phyloP scores from a whole-genome alignment of 64 coral and sea anemone genomes.

The Stichodactyla mertensii region DNA sequence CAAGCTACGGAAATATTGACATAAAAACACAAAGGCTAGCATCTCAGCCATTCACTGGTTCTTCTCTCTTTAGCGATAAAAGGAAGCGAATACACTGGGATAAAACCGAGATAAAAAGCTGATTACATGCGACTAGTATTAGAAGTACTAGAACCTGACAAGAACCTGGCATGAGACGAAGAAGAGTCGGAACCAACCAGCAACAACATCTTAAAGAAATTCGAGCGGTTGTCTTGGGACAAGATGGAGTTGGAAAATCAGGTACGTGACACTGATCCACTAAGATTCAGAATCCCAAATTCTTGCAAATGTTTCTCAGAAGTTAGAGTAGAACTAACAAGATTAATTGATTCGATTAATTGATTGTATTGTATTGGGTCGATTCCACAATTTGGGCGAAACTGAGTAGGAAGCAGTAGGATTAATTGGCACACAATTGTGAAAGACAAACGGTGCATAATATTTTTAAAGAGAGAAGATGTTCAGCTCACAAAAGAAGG shows the following conservation, averaged over 20 bases:
- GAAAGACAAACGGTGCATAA: not conserved
- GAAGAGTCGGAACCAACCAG: not conserved
- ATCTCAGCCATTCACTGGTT: not conserved
- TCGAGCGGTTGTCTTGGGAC: conserved; percentile 14
- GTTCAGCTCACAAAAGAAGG: not conserved
- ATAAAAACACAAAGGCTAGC: not conserved
- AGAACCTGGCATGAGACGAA: conserved; percentile 1
- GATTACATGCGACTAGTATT: not conserved
- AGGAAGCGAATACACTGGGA: not conserved
- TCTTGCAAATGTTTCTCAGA: not conserved
- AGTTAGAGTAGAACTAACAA: not conserved
- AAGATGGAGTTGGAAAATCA: conserved; percentile 33
- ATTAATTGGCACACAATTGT: not conserved
- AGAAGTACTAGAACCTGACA: not conserved
- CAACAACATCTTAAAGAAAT: not conserved
- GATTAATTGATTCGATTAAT: not conserved
- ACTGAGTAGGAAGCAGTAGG: not conserved
- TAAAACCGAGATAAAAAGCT: not conserved
- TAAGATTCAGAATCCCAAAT: not conserved
- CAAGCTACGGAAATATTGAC: conserved; percentile 1
- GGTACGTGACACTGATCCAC: not conserved
- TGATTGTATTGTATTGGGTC: not conserved
- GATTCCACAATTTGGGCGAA: not conserved
- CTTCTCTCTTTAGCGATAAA: not conserved
- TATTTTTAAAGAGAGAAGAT: not conserved